Conservation (phyloP, 2,888 invertebrate species). For the Biston betularia region DNA sequence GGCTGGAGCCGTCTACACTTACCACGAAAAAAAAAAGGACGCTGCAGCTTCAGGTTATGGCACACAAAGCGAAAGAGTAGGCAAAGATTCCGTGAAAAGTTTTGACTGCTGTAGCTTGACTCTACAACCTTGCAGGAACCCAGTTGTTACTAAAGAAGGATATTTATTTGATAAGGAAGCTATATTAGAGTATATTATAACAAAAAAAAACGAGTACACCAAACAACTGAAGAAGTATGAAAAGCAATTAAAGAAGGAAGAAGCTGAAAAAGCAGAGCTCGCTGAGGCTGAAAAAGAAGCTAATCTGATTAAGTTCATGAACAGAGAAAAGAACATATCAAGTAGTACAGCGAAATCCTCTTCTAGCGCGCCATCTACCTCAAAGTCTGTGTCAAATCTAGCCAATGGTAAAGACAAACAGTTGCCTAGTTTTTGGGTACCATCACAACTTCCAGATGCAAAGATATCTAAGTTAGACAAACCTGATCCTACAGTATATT, state of each 20-base stretch:
- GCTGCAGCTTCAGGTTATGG: constrained; percentile 98
- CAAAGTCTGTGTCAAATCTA: constrained; percentile 92
- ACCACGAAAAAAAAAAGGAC: constrained; percentile 98
- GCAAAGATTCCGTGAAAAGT: constrained; percentile 96
- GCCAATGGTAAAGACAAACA: constrained; percentile 91
- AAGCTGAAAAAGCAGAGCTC: constrained; percentile 89
- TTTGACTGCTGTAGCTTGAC: constrained; percentile 99
- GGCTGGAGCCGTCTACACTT: constrained; percentile 99
- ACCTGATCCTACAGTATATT: constrained; percentile 75
- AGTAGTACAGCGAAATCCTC: constrained; percentile 62
- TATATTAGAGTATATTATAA: constrained; percentile 96
- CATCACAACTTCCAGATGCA: constrained; percentile 96
- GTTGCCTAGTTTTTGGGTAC: constrained; percentile 98
- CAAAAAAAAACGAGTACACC: constrained; percentile 96
- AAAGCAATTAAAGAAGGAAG: constrained; percentile 92
- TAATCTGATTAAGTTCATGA: constrained; percentile 92
- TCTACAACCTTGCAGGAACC: constrained; percentile 97
- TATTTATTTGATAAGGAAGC: constrained; percentile 98
- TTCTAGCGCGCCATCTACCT: constrained; percentile 48
- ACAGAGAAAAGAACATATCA: constrained; percentile 92
- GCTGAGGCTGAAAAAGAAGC: constrained; percentile 91
- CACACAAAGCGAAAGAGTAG: constrained; percentile 93
- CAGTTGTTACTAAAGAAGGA: constrained; percentile 94
- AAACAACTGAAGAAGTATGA: constrained; percentile 97
- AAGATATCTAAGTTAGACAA: constrained; percentile 86